Evolutionary conservation across 2,113 vertebrate genomes (phyloP), one percentile per base, ranked within the genome.

Genomic region (Cyprinodon brontotheroides): DNA sequence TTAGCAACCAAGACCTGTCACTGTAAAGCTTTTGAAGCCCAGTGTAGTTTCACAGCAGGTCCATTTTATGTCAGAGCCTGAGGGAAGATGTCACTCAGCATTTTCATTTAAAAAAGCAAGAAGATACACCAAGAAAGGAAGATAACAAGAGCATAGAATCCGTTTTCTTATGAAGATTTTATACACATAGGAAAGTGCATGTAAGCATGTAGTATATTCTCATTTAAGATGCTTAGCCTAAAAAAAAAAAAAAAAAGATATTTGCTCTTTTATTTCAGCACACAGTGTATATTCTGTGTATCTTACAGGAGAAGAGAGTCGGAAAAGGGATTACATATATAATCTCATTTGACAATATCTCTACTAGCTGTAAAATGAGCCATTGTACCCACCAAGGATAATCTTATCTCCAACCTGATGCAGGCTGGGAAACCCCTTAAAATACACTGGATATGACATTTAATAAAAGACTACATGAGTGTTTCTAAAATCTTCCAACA

Each of bases 261-360:
- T 60, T 50, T 81, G 22, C 66, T 71, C 40, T 10, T 53, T 60
- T 29, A 41, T 71, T 68, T 69, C 9, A 77, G 61, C 64, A 50
- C 39, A 64, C 29, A 38, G 65, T 69, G 63, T 74, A 53, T 61
- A 75, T 80, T 65, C 60, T 45, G 45, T 70, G 22, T 36, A 72
- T 84, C 77, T 78, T 61, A 77, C 67, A 48, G 64, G 68, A 20
- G 36, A 39, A 53, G 43, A 80, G 50, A 68, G 47, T 75, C 10
- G n/a, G n/a, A 78, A 70, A 84, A 64, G 0, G 74, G 74, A 84
- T 83, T 82, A 88, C 40, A 39, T 14, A 12, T 68, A 67, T 83
- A 82, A 89, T 87, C 75, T 77, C 66, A 75, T 79, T 70, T 79
- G 75, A 84, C 69, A 77, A 85, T 80, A 84, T 83, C 69, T 76